Evolutionary conservation across 2,888 invertebrate genomes (phyloP), one percentile per base, ranked within the genome.

Genomic region (Rugalucina vietnamica): DNA sequence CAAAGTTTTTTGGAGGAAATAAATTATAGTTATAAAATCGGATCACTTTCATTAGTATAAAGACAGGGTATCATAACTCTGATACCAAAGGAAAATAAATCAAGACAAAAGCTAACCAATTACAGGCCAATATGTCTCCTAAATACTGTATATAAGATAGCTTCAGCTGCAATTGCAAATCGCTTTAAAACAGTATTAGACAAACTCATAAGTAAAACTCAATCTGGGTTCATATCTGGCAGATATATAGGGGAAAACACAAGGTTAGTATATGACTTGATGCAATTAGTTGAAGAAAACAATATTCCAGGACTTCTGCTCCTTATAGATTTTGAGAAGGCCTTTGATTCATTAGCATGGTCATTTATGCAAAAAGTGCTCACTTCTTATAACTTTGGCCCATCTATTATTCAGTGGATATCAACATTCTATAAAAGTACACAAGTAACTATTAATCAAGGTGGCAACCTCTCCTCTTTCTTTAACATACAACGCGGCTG

Each of bases 21-120:
- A 43, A 43, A 43, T 43, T 43, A 43, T 43, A 43, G 43, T 18
- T 43, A 43, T 18, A 43, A 43, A 43, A 12, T 43, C 18, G n/a
- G n/a, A n/a, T n/a, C n/a, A n/a, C 27, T 71, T 14, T 71, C 71
- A n/a, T 14, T 1, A 21, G 27, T 71, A 8, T n/a, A 71, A 43
- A 71, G 36, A 43, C 39, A 36, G 12, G 43, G 24, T 24, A 39
- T 39, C 24, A 71, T 71, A 37, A 39, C 29, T 21, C 36, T 37
- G 24, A 14, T 71, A 71, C 39, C 71, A 29, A 37, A 71, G n/a
- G 71, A 71, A 71, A 71, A 71, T 5, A 71, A 69, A 69, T 27
- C 71, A 10, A 71, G 24, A 21, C 0, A 71, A 71, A 39, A 10
- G 27, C 21, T 36, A 71, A 71, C 37, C 24, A 71, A 36, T 37